Evolutionary conservation across 2,888 invertebrate genomes (phyloP).

Genomic region (Acheta domesticus): DNA sequence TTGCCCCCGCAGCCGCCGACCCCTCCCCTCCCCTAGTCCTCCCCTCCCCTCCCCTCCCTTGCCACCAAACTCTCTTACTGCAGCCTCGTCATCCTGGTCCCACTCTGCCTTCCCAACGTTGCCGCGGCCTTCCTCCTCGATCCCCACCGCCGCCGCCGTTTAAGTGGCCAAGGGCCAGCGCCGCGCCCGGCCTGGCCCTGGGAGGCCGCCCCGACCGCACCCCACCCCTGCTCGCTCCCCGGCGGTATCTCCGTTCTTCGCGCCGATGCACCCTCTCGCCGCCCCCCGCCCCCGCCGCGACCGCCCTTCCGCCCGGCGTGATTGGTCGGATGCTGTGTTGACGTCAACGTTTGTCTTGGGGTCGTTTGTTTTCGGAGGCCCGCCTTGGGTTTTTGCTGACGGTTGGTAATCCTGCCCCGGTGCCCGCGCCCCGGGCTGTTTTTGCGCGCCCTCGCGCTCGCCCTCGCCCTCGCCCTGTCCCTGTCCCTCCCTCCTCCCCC

Average conservation of each 20-base stretch:
- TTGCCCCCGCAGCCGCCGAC: too few relatives aligned
- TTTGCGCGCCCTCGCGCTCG: background rate
- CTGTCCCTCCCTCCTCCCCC: background rate
- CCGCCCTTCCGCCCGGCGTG: slow-evolving; percentile 1
- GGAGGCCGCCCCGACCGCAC: too few relatives aligned
- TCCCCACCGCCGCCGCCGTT: background rate
- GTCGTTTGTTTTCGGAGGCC: slow-evolving; percentile 10
- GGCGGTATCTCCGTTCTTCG: too few relatives aligned
- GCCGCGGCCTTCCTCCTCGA: too few relatives aligned
- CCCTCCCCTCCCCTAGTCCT: too few relatives aligned
- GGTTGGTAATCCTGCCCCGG: slow-evolving; percentile 1
- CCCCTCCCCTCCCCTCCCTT: too few relatives aligned
- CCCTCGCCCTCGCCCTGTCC: background rate
- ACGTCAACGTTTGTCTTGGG: slow-evolving; percentile 18
- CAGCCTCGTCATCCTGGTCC: too few relatives aligned
- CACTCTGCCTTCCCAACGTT: too few relatives aligned
- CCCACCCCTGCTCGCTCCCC: too few relatives aligned
- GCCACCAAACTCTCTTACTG: too few relatives aligned
- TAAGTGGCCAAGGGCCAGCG: background rate
- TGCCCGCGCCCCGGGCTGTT: background rate
- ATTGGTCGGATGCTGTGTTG: slow-evolving; percentile 5
- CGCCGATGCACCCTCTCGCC: too few relatives aligned
- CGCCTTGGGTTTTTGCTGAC: slow-evolving; percentile 9
- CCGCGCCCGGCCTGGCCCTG: background rate
- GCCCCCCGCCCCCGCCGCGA: background rate